phyloP scores from a whole-genome alignment of 1,140 invertebrate species.

The Macrotrachela quadricornifera region DNA sequence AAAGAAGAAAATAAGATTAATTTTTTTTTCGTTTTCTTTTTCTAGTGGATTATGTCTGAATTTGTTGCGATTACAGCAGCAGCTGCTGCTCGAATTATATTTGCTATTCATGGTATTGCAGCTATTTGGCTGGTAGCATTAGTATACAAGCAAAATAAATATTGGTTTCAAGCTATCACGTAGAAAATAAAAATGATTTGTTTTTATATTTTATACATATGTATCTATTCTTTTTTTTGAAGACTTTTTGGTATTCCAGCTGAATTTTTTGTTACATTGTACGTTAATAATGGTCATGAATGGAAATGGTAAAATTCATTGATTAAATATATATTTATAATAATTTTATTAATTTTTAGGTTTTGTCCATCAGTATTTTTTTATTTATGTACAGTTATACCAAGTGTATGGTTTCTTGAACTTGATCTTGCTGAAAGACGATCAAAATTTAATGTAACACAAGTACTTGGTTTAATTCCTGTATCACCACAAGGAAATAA shows the following conservation, averaged over 20 bases:
- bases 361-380: conserved; percentile 28
- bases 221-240: too few relatives aligned
- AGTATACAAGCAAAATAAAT: conserved; percentile 17
- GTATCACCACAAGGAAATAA: too few relatives aligned
- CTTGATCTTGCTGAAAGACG: conserved; percentile 19
- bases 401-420: conserved; percentile 29
- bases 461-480: background rate
- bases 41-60: conserved; percentile 7
- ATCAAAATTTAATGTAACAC: conserved; percentile 8
- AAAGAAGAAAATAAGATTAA: too few relatives aligned
- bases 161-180: conserved; percentile 21
- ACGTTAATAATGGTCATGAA: conserved; percentile 23
- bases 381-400: conserved; percentile 24
- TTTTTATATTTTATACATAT: too few relatives aligned
- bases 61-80: conserved; percentile 19
- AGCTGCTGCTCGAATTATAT: conserved; percentile 20
- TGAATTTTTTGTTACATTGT: conserved; percentile 20
- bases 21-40: too few relatives aligned
- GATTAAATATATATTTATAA: background rate
- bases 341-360: conserved; percentile 13
- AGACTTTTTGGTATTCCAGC: background rate
- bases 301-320: conserved; percentile 27
- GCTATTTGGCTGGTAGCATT: conserved; percentile 23
- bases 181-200: conserved; percentile 14
- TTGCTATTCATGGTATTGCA: conserved; percentile 21